phyloP scores from a whole-genome alignment of 2,797 vertebrate genomes.

The Diglossa cyanea region DNA sequence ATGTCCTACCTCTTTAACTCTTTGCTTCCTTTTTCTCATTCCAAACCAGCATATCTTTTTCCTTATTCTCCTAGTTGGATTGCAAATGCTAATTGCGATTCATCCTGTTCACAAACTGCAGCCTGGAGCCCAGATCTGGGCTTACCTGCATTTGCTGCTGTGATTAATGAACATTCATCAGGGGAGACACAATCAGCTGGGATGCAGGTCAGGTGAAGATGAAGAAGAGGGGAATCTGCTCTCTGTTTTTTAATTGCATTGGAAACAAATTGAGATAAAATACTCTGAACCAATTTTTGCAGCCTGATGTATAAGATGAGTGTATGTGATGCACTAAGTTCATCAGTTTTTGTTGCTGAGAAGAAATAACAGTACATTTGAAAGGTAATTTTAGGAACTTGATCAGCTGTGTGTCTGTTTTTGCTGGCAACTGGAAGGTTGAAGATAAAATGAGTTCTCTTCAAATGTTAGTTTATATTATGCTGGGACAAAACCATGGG shows the following conservation, averaged over 20 bases:
- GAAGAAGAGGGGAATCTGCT: background rate
- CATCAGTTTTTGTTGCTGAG: background rate
- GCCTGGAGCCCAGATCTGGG: conserved; percentile 26
- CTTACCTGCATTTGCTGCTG: conserved; percentile 49
- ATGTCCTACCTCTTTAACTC: background rate
- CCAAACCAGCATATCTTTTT: conserved; percentile 42
- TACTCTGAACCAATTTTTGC: background rate
- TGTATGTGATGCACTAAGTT: background rate
- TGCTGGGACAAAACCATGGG: background rate
- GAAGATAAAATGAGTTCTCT: background rate
- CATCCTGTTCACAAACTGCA: conserved; percentile 32
- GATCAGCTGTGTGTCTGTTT: background rate
- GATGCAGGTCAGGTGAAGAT: conserved; percentile 3
- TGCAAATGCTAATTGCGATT: conserved; percentile 54
- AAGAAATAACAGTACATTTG: background rate
- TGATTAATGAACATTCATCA: conserved; percentile 58
- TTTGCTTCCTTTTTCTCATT: conserved; percentile 57
- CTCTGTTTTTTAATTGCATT: background rate
- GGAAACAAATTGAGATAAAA: conserved; percentile 50
- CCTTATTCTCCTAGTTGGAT: background rate
- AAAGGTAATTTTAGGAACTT: background rate
- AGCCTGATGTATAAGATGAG: background rate
- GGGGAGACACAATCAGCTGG: conserved; percentile 35
- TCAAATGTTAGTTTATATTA: background rate
- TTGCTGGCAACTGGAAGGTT: background rate